Conservation (phyloP, 1,140 invertebrate species). For the Drosophila quadrilineata region DNA sequence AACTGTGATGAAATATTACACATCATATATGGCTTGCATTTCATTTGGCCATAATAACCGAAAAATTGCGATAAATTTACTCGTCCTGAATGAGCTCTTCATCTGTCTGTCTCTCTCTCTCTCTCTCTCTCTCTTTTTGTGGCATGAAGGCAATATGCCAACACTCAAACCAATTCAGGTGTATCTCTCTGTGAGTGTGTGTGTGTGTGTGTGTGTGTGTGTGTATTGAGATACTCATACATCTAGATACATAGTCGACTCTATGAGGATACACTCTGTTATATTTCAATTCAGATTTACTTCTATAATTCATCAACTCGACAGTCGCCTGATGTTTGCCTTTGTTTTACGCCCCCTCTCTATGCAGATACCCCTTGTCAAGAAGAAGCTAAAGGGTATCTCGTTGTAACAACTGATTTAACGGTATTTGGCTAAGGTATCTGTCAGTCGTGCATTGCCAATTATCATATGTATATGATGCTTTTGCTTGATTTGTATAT, state of each 20-base stretch:
- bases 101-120: not conserved
- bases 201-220: conserved; percentile 23
- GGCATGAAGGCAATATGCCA: not conserved
- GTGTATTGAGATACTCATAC: conserved; percentile 10
- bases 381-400: not conserved
- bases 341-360: conserved; percentile 2
- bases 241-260: conserved; percentile 29
- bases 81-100: not conserved
- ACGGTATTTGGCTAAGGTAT: conserved; percentile 10
- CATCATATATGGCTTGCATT: conserved; percentile 64
- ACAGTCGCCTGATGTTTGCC: conserved; percentile 26
- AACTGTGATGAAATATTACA: conserved; percentile 73
- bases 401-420: not conserved
- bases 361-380: not conserved
- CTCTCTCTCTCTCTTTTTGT: too few species aligned
- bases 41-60: conserved; percentile 68
- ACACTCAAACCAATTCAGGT: conserved; percentile 7
- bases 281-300: conserved; percentile 76
- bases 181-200: conserved; percentile 26
- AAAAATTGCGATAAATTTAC: conserved; percentile 54
- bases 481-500: conserved; percentile 33
- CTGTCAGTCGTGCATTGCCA: not conserved
- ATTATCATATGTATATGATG: too few species aligned
- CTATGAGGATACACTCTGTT: too few species aligned
- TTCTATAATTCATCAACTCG: conserved; percentile 75